Conservation (phyloP, 2,113 vertebrate genomes). For the Protomyctophum bolini region DNA sequence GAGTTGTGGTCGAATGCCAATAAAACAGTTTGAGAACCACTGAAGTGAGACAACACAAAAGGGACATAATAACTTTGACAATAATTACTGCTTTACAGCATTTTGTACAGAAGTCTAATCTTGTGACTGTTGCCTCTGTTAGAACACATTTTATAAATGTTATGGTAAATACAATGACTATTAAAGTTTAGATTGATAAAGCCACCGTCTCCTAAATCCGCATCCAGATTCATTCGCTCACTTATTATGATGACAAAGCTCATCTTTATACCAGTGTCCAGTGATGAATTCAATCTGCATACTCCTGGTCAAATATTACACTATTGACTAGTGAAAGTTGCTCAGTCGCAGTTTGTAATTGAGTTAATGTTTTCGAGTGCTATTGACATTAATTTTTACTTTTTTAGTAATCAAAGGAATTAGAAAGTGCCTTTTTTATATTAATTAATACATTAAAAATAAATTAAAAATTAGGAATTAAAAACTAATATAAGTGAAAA, state of each 20-base stretch:
- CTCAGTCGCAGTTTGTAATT: too few species aligned
- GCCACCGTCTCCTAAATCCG: slow-evolving; percentile 46
- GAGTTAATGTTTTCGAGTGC: too few species aligned
- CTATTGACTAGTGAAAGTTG: too few species aligned
- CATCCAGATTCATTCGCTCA: slow-evolving; percentile 32
- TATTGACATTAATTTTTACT: too few species aligned
- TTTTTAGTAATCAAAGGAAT: too few species aligned
- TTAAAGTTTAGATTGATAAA: slow-evolving; percentile 76
- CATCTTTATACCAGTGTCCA: too few species aligned
- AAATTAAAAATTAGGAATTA: too few species aligned
- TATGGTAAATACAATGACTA: slow-evolving; percentile 70
- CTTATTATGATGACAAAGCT: background rate
- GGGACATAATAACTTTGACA: slow-evolving; percentile 42
- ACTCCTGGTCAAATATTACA: too few species aligned
- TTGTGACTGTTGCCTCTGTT: slow-evolving; percentile 74
- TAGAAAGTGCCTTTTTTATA: too few species aligned
- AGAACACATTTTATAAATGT: slow-evolving; percentile 80
- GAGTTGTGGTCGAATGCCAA: background rate
- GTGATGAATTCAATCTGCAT: too few species aligned
- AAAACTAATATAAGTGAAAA: too few species aligned
- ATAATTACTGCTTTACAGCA: slow-evolving; percentile 45
- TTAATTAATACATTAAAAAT: too few species aligned
- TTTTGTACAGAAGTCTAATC: slow-evolving; percentile 75
- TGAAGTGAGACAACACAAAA: slow-evolving; percentile 42
- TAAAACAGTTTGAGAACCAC: slow-evolving; percentile 2